These are phyloP conservation scores for Stigmatopora argus DNA, from an alignment of 2,113 vertebrate genomes.

Conservation along the genomic window DNA sequence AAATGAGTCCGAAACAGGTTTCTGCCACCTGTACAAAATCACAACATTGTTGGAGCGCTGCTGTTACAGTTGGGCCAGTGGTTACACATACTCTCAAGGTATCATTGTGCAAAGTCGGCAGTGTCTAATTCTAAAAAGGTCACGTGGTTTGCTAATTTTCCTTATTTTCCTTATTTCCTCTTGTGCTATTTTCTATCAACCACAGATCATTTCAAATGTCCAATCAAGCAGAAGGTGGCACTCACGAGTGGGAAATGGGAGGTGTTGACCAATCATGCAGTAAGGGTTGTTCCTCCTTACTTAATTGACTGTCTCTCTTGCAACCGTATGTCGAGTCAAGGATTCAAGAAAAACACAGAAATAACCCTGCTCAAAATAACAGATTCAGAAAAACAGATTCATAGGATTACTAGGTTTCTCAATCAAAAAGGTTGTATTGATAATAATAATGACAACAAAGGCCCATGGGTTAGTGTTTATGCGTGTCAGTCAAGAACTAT, in stretches of 20 bases:
- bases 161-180: background rate
- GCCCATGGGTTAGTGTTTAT: too few species aligned
- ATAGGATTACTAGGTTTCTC: too few species aligned
- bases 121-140: conserved; percentile 11
- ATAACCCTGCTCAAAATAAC: too few species aligned
- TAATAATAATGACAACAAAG: too few species aligned
- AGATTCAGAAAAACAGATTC: too few species aligned
- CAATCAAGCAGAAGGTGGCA: conserved; percentile 83
- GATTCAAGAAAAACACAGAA: too few species aligned
- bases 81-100: conserved; percentile 78
- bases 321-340: too few species aligned
- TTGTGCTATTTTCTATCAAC: conserved; percentile 8
- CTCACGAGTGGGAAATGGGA: conserved; percentile 95
- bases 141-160: background rate
- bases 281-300: conserved; percentile 75
- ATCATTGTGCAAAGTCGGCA: background rate
- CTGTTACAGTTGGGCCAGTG: conserved; percentile 76
- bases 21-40: conserved; percentile 90
- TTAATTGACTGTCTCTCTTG: too few species aligned
- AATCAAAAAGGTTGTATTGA: too few species aligned
- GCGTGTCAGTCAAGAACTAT: too few species aligned
- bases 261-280: conserved; percentile 86
- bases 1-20: conserved; percentile 90
- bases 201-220: conserved; percentile 89
- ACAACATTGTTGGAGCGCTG: conserved; percentile 73